phyloP scores from a whole-genome alignment of 1,140 invertebrate species.

The Orius insidiosus region DNA sequence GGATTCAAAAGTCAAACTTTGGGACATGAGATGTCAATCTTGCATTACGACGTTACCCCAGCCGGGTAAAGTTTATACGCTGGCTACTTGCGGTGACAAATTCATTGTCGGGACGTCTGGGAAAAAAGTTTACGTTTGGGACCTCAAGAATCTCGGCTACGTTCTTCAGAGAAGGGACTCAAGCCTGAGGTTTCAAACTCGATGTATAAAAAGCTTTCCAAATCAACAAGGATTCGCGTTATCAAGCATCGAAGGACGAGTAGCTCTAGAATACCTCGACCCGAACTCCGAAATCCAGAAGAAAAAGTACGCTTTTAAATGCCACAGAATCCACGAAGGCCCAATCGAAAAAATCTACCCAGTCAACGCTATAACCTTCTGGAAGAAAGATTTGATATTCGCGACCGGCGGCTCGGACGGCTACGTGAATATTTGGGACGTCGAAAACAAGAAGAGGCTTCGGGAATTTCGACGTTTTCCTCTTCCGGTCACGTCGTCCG shows the following conservation, averaged over 20 bases:
- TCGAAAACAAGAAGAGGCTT: constrained; percentile 6
- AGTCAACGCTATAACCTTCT: constrained; percentile 2
- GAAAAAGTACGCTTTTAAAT: constrained; percentile 99
- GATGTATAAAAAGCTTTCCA: constrained; percentile 5
- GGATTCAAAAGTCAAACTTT: constrained; percentile 3
- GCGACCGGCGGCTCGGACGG: constrained; percentile 6
- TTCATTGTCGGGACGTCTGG: constrained; percentile 6
- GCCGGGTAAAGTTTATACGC: constrained; percentile 2
- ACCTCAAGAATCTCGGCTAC: background rate
- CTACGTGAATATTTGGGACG: constrained; percentile 6
- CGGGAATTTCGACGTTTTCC: constrained; percentile 3
- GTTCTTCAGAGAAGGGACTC: constrained; percentile 6
- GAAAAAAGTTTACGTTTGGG: constrained; percentile 4
- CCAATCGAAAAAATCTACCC: constrained; percentile 6
- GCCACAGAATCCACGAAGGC: constrained; percentile 54
- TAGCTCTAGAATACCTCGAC: constrained; percentile 74
- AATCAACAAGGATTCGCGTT: constrained; percentile 59
- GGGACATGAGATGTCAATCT: constrained; percentile 1
- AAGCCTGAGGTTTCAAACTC: constrained; percentile 4
- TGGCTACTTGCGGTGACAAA: background rate
- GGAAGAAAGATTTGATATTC: constrained; percentile 1
- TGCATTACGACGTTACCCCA: constrained; percentile 1
- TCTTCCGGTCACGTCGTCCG: background rate
- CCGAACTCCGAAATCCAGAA: constrained; percentile 82
- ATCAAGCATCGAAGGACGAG: constrained; percentile 82